Percentiles rank a stretch among this genome's conserved stretches.
Evolutionary conservation across 2,113 vertebrate species (phyloP).

Genomic region (Phrynocephalus versicolor): DNA sequence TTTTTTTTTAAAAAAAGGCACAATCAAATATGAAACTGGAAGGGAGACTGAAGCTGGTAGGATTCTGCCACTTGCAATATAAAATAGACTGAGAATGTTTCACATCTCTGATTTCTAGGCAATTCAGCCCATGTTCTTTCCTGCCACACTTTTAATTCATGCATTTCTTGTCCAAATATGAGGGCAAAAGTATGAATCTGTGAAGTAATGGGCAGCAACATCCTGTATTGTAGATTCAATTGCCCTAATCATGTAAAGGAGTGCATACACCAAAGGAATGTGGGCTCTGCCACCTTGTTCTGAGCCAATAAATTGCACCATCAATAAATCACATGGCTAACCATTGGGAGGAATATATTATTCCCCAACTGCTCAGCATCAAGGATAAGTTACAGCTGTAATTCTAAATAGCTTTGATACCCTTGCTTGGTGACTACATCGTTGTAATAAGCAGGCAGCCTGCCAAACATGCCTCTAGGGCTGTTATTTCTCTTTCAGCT

Average conservation of each 20-base stretch:
- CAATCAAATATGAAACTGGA: no score
- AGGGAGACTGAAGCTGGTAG: no score
- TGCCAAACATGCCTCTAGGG: constrained; percentile 61
- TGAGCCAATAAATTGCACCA: constrained; percentile 10
- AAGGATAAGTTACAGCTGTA: constrained; percentile 67
- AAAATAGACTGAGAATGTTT: background rate
- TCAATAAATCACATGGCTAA: constrained; percentile 23
- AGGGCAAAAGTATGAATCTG: constrained; percentile 8
- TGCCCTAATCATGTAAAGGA: background rate
- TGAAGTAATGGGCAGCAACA: constrained; percentile 23
- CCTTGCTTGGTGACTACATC: constrained; percentile 56
- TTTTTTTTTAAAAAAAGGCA: no score
- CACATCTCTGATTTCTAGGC: background rate
- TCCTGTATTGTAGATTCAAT: constrained; percentile 31
- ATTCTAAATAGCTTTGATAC: constrained; percentile 61
- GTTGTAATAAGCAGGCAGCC: constrained; percentile 60
- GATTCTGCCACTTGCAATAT: no score
- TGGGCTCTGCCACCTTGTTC: constrained; percentile 19
- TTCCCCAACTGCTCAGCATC: constrained; percentile 45
- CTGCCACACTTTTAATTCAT: background rate
- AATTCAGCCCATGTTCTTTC: background rate
- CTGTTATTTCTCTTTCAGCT: constrained; percentile 58
- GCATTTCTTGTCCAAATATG: background rate
- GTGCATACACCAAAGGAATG: constrained; percentile 13
- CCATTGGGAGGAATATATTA: constrained; percentile 48